These are phyloP conservation scores for Arremon aurantiirostris DNA, from an alignment of 2,797 vertebrate species.

Conservation along the genomic window DNA sequence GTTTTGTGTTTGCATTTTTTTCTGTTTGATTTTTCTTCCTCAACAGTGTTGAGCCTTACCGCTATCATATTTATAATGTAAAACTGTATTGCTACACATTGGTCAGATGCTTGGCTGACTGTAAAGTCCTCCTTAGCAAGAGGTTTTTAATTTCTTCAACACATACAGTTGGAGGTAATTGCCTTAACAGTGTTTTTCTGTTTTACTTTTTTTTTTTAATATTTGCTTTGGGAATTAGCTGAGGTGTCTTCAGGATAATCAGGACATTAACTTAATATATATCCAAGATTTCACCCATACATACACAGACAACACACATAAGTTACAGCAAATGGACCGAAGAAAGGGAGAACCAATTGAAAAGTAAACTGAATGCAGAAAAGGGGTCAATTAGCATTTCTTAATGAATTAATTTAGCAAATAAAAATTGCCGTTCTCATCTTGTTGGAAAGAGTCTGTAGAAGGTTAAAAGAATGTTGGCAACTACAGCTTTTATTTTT, in stretches of 20 bases:
- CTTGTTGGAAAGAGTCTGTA: neutral
- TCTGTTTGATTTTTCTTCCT: neutral
- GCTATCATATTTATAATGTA: neutral
- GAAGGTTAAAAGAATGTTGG: neutral
- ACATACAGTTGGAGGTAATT: neutral
- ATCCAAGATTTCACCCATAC: neutral
- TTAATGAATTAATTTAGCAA: neutral
- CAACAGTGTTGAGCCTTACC: neutral
- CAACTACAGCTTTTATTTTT: neutral
- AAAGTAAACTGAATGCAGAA: neutral
- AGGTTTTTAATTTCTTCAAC: neutral
- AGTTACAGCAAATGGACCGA: neutral
- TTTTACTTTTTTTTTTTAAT: rapidly evolving
- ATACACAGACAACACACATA: neutral
- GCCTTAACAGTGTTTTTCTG: neutral
- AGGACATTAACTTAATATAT: neutral
- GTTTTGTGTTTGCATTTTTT: neutral
- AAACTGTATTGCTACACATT: neutral
- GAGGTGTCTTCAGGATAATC: neutral
- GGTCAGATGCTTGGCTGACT: neutral
- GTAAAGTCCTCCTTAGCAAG: neutral
- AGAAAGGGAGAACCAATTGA: neutral
- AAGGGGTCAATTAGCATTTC: neutral
- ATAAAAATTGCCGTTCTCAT: neutral
- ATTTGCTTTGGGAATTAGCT: neutral